Conservation (phyloP, 2,888 invertebrate genomes). For the Deladenus siricidicola region DNA sequence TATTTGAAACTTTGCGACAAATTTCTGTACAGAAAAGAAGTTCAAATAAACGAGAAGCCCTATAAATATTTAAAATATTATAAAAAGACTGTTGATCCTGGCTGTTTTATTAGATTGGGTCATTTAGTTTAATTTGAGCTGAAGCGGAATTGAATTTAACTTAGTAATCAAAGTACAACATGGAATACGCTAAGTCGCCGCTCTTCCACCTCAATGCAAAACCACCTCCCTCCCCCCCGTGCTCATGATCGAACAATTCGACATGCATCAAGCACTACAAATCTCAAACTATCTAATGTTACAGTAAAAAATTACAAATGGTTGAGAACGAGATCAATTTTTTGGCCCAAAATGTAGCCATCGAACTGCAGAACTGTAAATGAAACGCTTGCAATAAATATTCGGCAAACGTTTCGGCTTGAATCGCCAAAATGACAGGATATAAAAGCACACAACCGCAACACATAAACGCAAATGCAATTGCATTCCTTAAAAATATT, state of each 20-base stretch:
- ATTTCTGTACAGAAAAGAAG: constrained; percentile 49
- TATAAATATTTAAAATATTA: too few species aligned
- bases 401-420: constrained; percentile 49
- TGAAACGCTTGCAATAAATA: constrained; percentile 42
- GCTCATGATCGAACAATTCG: too few species aligned
- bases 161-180: too few species aligned
- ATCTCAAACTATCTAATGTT: not conserved
- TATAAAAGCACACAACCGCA: constrained; percentile 45
- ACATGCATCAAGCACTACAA: too few species aligned
- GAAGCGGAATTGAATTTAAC: too few species aligned
- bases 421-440: constrained; percentile 50
- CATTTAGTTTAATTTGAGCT: too few species aligned
- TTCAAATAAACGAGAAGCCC: constrained; percentile 47
- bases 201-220: too few species aligned
- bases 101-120: too few species aligned
- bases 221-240: too few species aligned
- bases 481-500: constrained; percentile 27
- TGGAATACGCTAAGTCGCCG: too few species aligned
- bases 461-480: constrained; percentile 50
- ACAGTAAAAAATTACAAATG: constrained; percentile 27
- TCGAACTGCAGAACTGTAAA: constrained; percentile 3
- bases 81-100: too few species aligned
- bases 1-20: constrained; percentile 49
- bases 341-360: constrained; percentile 22
- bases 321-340: constrained; percentile 40